Conservation (phyloP, 2,888 invertebrate genomes). For the Caenorhabditis wallacei region DNA sequence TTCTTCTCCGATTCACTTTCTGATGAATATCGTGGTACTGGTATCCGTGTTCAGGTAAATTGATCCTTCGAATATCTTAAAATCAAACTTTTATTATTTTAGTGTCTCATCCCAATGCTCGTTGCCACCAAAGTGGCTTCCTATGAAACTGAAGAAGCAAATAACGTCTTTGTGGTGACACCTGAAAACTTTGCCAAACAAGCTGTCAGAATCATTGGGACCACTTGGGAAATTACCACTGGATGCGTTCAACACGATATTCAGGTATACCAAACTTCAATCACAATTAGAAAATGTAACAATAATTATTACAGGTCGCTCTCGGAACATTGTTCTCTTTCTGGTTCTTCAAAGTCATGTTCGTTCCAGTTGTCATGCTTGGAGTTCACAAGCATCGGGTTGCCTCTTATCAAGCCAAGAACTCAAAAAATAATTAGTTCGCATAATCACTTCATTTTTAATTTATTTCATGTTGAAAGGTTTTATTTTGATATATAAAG, state of each 20-base stretch:
- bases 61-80: background rate
- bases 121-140: slow-evolving; percentile 83
- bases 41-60: slow-evolving; percentile 78
- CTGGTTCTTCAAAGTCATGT: slow-evolving; percentile 79
- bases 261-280: slow-evolving; percentile 67
- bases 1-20: slow-evolving; percentile 81
- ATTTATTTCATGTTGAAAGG: slow-evolving; percentile 19
- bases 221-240: slow-evolving; percentile 75
- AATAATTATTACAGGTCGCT: slow-evolving; percentile 70
- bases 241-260: slow-evolving; percentile 82
- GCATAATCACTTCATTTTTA: slow-evolving; percentile 10
- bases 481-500: background rate
- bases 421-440: slow-evolving; percentile 43
- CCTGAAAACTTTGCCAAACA: slow-evolving; percentile 79
- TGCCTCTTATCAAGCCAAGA: slow-evolving; percentile 62
- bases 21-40: slow-evolving; percentile 79
- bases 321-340: slow-evolving; percentile 79
- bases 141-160: slow-evolving; percentile 80
- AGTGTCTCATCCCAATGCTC: slow-evolving; percentile 81
- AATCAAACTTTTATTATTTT: slow-evolving; percentile 32
- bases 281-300: too few relatives aligned
- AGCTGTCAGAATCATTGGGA: slow-evolving; percentile 80
- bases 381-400: slow-evolving; percentile 80
- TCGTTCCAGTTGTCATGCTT: slow-evolving; percentile 81
- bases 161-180: slow-evolving; percentile 81